Conservation (phyloP, 1,140 invertebrate species). For the Pollicipes pollicipes region DNA sequence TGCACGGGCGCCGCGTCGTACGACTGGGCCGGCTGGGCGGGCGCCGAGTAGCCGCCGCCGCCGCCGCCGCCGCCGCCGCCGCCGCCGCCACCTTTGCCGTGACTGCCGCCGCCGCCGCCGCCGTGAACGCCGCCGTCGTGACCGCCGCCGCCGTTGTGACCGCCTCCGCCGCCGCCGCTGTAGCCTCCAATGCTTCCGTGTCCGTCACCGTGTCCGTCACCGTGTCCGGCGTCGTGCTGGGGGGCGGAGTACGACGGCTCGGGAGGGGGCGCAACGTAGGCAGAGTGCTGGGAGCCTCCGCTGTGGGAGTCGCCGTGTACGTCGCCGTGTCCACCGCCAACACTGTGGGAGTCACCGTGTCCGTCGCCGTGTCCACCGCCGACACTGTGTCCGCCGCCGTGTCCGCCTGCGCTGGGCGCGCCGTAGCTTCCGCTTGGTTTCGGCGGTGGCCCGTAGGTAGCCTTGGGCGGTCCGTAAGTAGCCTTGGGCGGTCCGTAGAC, state of each 20-base stretch:
- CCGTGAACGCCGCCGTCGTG: too few species aligned
- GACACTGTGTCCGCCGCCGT: too few species aligned
- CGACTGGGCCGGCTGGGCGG: not conserved
- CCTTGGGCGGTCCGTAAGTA: slow-evolving; percentile 6
- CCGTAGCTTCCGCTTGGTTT: not conserved
- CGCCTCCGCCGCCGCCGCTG: too few species aligned
- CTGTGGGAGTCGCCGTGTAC: not conserved
- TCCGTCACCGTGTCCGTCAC: too few species aligned
- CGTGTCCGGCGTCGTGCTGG: not conserved
- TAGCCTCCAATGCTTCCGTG: too few species aligned
- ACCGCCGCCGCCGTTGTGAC: too few species aligned
- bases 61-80: too few species aligned
- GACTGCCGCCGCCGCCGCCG: not conserved
- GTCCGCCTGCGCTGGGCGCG: too few species aligned
- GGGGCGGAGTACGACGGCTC: not conserved
- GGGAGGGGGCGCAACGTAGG: not conserved
- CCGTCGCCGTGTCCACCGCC: not conserved
- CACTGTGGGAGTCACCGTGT: not conserved
- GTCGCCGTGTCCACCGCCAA: too few species aligned
- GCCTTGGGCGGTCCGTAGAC: slow-evolving; percentile 10
- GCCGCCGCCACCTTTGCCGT: not conserved
- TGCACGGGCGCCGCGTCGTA: not conserved
- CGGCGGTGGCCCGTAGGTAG: slow-evolving; percentile 10
- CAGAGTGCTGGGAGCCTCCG: not conserved
- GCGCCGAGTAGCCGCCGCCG: not conserved